phyloP scores from a whole-genome alignment of 2,113 vertebrate genomes.

The Nannobrachium achirus region DNA sequence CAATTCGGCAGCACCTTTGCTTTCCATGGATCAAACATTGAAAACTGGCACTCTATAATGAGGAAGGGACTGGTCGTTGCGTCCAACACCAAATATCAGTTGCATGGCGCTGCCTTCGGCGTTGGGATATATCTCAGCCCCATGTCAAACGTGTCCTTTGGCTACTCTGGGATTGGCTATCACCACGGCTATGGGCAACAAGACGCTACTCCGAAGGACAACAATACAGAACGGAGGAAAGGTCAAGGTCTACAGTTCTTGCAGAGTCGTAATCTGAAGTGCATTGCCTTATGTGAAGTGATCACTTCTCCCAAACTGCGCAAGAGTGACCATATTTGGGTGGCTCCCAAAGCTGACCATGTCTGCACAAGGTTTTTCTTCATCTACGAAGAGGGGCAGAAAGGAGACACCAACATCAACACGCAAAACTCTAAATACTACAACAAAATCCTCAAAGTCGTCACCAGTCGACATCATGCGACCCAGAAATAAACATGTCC shows the following conservation, averaged over 20 bases:
- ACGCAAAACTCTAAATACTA: no score
- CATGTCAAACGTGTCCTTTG: slow-evolving; percentile 95
- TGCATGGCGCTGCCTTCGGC: slow-evolving; percentile 92
- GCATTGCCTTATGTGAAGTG: slow-evolving; percentile 94
- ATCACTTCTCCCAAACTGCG: no score
- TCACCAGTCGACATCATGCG: no score
- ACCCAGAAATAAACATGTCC: no score
- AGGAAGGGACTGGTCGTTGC: slow-evolving; percentile 91
- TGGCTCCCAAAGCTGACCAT: no score
- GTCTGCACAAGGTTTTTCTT: no score
- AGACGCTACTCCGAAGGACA: no score
- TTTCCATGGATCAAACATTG: slow-evolving; percentile 93
- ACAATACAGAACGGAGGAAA: slow-evolving; percentile 79
- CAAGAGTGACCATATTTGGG: no score
- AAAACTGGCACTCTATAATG: slow-evolving; percentile 94
- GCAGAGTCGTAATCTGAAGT: slow-evolving; percentile 92
- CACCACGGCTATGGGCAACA: slow-evolving; percentile 35
- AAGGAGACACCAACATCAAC: no score
- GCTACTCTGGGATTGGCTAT: slow-evolving; percentile 87
- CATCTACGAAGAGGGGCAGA: no score
- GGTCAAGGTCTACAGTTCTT: slow-evolving; percentile 90
- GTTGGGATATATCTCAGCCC: slow-evolving; percentile 93
- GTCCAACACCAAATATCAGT: slow-evolving; percentile 88
- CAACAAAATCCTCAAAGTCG: no score
- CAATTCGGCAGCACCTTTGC: slow-evolving; percentile 92